Evolutionary conservation across 2,113 vertebrate species (phyloP).

Genomic region (Myiopsitta monachus): DNA sequence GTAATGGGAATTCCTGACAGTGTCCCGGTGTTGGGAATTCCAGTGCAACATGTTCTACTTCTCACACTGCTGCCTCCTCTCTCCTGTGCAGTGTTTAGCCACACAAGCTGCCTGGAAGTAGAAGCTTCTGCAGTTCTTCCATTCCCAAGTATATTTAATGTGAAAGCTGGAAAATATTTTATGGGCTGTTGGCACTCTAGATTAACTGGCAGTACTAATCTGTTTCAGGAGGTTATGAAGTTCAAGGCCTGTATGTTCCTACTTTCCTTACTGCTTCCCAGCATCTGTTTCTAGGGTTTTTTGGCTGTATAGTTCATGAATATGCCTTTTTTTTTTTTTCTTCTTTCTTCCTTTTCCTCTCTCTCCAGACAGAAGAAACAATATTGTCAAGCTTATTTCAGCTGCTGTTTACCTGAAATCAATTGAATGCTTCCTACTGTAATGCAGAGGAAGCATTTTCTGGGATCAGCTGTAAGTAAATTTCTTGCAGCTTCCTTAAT

Average conservation of each 20-base stretch:
- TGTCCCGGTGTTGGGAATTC: neutral
- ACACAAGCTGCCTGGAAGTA: neutral
- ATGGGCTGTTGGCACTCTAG: neutral
- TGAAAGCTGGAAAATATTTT: neutral
- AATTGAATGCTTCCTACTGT: slow-evolving; percentile 17
- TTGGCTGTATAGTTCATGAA: neutral
- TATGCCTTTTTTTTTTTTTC: neutral
- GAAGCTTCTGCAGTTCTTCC: neutral
- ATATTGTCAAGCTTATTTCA: neutral
- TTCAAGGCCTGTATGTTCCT: neutral
- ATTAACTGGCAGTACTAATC: neutral
- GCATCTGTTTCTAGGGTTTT: neutral
- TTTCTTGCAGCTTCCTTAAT: neutral
- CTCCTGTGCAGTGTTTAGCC: fast-evolving
- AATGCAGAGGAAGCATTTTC: slow-evolving; percentile 29
- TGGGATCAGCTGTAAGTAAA: neutral
- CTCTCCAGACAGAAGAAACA: neutral
- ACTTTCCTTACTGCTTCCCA: neutral
- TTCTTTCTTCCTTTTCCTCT: too few relatives aligned
- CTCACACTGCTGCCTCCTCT: neutral
- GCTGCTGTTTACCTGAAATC: slow-evolving; percentile 19
- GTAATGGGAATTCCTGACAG: neutral
- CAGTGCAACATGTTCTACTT: fast-evolving
- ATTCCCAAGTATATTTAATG: neutral
- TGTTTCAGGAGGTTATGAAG: neutral